These are phyloP conservation scores for Condylura cristata DNA, from an alignment of 2,113 vertebrate genomes.

Conservation along the genomic window DNA sequence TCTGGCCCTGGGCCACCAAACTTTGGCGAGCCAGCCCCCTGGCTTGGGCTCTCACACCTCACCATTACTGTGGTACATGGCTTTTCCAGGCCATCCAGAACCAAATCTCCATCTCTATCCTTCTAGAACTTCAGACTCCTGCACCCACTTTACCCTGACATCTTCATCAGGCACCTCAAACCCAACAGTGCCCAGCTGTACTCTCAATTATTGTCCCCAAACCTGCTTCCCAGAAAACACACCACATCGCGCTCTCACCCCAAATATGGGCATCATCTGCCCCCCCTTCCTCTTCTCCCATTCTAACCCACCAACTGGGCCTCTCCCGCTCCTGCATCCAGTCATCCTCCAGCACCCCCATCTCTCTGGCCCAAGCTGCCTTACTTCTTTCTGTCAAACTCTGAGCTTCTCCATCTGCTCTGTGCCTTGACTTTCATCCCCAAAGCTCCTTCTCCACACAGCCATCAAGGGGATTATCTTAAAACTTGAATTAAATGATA, in stretches of 20 bases:
- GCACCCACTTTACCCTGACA: neutral
- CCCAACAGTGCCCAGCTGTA: neutral
- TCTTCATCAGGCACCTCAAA: neutral
- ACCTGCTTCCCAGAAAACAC: rapidly evolving
- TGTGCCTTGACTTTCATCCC: neutral
- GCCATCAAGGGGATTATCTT: neutral
- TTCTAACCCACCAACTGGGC: neutral
- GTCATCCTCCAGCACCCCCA: rapidly evolving
- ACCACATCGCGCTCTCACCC: rapidly evolving
- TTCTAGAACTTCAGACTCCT: neutral
- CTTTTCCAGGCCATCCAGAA: neutral
- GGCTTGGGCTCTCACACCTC: neutral
- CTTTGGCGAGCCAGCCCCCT: neutral
- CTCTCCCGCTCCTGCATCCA: neutral
- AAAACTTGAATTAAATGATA: neutral
- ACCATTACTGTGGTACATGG: neutral
- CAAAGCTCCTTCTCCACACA: neutral
- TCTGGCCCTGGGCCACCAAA: neutral
- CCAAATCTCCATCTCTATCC: neutral
- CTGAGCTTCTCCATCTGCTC: neutral
- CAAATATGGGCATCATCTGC: rapidly evolving
- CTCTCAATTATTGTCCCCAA: neutral
- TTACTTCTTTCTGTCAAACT: neutral
- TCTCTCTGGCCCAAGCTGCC: neutral
- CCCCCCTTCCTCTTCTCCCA: rapidly evolving